Evolutionary conservation across 2,113 vertebrate genomes (phyloP).

Genomic region (Verasper variegatus): DNA sequence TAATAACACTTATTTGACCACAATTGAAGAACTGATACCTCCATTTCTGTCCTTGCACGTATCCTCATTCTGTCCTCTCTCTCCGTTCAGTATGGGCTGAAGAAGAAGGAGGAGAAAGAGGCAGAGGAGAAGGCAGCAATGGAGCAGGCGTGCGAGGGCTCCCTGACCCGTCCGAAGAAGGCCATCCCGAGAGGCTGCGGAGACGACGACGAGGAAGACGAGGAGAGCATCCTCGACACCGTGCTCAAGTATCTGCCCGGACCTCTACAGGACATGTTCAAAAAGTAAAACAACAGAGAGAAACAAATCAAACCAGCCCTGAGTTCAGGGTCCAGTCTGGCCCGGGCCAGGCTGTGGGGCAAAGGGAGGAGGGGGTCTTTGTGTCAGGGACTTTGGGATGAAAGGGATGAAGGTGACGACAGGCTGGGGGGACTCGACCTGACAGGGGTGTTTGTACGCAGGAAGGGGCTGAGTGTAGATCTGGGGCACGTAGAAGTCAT

Average conservation of each 20-base stretch:
- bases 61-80: background rate
- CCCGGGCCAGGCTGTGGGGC: constrained; percentile 63
- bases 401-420: background rate
- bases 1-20: no score
- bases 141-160: constrained; percentile 97
- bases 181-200: constrained; percentile 95
- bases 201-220: constrained; percentile 94
- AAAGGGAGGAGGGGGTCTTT: constrained; percentile 41
- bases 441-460: background rate
- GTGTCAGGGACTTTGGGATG: constrained; percentile 40
- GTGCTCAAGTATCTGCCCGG: constrained; percentile 98
- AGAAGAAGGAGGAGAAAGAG: constrained; percentile 99
- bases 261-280: constrained; percentile 98
- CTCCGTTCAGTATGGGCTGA: constrained; percentile 88
- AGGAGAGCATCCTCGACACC: constrained; percentile 98
- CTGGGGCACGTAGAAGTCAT: background rate
- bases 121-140: constrained; percentile 97
- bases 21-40: background rate
- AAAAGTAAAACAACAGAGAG: constrained; percentile 89
- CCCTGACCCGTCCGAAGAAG: constrained; percentile 96
- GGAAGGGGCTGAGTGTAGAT: constrained; percentile 1
- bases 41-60: background rate
- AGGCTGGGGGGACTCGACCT: background rate
- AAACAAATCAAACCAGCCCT: constrained; percentile 47
- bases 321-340: constrained; percentile 46